Base-by-base conservation (phyloP, 2,888 invertebrate genomes). In the Sepioteuthis lessoniana region DNA sequence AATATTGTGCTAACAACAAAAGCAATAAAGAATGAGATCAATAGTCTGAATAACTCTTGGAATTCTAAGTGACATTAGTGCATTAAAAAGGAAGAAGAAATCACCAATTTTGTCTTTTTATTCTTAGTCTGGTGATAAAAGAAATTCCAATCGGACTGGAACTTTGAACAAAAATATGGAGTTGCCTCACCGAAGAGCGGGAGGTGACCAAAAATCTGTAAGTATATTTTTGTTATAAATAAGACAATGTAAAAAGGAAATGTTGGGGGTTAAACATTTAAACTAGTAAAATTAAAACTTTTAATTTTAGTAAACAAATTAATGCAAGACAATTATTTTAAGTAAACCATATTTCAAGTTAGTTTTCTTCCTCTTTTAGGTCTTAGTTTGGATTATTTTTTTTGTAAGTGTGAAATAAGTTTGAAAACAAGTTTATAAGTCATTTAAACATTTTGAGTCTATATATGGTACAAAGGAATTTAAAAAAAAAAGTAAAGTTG, bases 141-240 rank as follows among this genome's bases (percentile, higher is more conserved):
- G 76, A 76, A 76, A 76, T 76, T 76, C 76, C 76, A 76, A 76
- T 76, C 76, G 76, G 76, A 76, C 92, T 92, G 42, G 42, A 47
- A 92, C 92, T 92, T 92, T 92, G 92, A 92, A 92, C 92, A 92
- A 92, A 92, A 47, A 92, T 42, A 92, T 92, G 92, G 92, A 92
- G 47, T 92, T 92, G 35, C 47, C 92, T 47, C 42, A 92, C 47
- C 92, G 92, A 35, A 47, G 47, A 92, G n/a, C 76, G 76, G 92
- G 42, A 92, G 92, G 92, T 42, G 92, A 92, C 31, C 38, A 47
- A 28, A 46, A 92, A 31, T 42, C 46, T 92, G 92, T 92, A 92
- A 92, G 92, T 92, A 28, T 92, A n/a, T 91, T 42, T 91, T n/a
- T 92, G 25, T 76, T 35, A n/a, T 76, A 76, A 35, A 35, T 76